Conservation (phyloP, 2,797 vertebrate species). For the Coracias cyanogaster region DNA sequence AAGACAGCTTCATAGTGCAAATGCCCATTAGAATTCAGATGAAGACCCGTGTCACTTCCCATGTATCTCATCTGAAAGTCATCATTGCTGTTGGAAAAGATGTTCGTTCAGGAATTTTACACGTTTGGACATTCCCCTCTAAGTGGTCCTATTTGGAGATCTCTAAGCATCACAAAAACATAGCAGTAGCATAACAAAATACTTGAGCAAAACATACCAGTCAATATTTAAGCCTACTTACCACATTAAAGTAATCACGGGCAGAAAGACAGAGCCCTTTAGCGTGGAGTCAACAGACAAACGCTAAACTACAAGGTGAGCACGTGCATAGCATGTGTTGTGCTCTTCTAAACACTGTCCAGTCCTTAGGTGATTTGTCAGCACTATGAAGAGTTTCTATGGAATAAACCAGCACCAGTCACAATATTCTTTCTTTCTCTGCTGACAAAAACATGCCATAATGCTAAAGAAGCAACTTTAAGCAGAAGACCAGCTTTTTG, state of each 20-base stretch:
- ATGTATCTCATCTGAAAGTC: neutral
- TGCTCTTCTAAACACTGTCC: neutral
- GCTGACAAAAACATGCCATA: neutral
- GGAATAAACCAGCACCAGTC: neutral
- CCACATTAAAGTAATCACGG: neutral
- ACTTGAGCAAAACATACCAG: neutral
- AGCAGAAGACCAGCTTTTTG: neutral
- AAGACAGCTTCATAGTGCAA: neutral
- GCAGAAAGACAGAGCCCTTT: neutral
- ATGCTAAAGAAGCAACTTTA: neutral
- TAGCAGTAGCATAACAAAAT: neutral
- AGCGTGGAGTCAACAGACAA: neutral
- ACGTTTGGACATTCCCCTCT: neutral
- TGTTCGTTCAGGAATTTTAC: neutral
- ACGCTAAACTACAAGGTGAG: neutral
- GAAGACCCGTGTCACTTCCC: neutral
- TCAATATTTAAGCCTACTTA: neutral
- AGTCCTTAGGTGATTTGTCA: neutral
- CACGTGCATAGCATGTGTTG: neutral
- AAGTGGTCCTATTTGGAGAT: neutral
- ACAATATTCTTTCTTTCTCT: neutral
- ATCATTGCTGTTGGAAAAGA: neutral
- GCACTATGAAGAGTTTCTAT: neutral
- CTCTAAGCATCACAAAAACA: neutral
- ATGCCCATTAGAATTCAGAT: neutral